These are phyloP conservation scores for Stenoptilia bipunctidactyla DNA, from an alignment of 2,888 invertebrate species.

Conservation along the genomic window DNA sequence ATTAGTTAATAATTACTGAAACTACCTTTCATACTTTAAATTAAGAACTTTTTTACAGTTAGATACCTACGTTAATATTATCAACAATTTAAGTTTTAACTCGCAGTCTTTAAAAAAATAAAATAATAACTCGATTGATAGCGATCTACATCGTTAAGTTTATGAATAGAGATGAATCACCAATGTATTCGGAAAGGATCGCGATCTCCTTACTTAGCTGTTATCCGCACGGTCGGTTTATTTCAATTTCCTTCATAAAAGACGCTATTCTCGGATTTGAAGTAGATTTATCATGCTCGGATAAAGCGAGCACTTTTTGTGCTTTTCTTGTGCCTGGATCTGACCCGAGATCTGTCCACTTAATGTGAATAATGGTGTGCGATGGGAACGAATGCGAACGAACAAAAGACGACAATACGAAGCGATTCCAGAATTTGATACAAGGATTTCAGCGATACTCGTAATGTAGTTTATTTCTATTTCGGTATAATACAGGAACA, in stretches of 20 bases:
- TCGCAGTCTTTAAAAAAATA: too few species aligned
- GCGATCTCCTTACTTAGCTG: conserved; percentile 68
- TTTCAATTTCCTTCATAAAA: conserved; percentile 73
- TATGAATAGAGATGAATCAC: conserved; percentile 67
- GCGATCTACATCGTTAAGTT: conserved; percentile 18
- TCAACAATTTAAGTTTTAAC: too few species aligned
- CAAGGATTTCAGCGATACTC: conserved; percentile 35
- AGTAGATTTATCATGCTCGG: conserved; percentile 72
- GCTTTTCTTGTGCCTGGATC: conserved; percentile 71
- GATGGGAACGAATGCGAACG: conserved; percentile 68
- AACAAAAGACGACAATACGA: conserved; percentile 70
- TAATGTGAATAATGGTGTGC: conserved; percentile 72
- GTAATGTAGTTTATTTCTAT: too few species aligned
- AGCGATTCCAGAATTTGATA: conserved; percentile 66
- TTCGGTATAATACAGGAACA: too few species aligned
- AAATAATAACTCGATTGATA: too few species aligned
- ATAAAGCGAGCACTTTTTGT: conserved; percentile 72
- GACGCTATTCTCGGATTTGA: conserved; percentile 72
- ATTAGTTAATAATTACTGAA: too few species aligned
- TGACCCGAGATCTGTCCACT: conserved; percentile 72
- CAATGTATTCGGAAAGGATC: conserved; percentile 66
- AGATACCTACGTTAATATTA: too few species aligned
- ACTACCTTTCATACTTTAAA: too few species aligned
- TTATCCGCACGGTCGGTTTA: conserved; percentile 72
- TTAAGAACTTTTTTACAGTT: too few species aligned